These are phyloP conservation scores for Steinernema khuongi DNA, from an alignment of 1,140 invertebrate species.

Conservation along the genomic window DNA sequence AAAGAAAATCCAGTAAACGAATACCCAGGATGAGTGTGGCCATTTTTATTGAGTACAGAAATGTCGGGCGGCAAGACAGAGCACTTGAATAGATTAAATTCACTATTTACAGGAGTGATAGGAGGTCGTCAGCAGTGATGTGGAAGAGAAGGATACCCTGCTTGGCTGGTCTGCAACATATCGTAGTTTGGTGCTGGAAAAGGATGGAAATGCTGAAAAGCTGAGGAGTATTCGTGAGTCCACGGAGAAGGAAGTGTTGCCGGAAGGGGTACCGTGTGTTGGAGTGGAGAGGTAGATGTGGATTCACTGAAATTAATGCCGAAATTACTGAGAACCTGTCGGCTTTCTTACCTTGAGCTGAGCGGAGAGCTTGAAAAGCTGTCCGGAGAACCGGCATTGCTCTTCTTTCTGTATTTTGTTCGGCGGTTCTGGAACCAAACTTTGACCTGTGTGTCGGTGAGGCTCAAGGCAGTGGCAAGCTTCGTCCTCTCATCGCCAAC, in stretches of 20 bases:
- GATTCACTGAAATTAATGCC: conserved; percentile 5
- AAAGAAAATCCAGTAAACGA: too few species aligned
- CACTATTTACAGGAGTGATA: background rate
- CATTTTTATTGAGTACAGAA: background rate
- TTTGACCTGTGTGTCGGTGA: conserved; percentile 64
- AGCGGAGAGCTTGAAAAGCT: background rate
- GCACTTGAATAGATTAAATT: background rate
- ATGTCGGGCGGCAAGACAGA: background rate
- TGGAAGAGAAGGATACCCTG: background rate
- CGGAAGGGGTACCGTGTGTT: background rate
- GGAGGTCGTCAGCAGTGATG: background rate
- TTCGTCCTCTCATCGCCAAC: conserved; percentile 62
- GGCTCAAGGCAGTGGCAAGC: conserved; percentile 60
- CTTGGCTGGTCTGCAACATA: background rate
- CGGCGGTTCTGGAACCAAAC: conserved; percentile 65
- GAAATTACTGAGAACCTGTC: background rate
- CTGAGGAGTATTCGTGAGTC: background rate
- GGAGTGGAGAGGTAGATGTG: background rate
- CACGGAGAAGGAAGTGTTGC: background rate
- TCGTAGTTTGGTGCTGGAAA: background rate
- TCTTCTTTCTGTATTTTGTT: conserved; percentile 62
- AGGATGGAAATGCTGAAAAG: background rate
- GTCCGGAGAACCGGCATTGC: background rate
- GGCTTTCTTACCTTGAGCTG: background rate
- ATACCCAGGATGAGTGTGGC: too few species aligned